Base-by-base conservation (phyloP, 2,888 invertebrate genomes). In the Athalia circularis region DNA sequence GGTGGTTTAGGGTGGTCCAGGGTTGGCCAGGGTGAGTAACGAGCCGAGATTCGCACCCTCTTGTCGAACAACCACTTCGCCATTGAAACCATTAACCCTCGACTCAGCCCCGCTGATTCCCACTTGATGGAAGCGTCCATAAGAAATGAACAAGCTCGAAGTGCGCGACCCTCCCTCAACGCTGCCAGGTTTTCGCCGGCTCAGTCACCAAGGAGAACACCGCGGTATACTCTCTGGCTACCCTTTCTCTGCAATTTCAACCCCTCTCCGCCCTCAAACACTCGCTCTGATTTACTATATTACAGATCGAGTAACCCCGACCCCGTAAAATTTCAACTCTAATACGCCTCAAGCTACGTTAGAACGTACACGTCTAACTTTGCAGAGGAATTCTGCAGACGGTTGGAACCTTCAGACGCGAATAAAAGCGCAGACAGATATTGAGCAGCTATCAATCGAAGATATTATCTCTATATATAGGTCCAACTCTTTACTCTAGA, bases 51-150 rank as follows among this genome's bases (percentile, higher is more conserved):
- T 75, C 75, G 75, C 75, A 75, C 75, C 75, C 75, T 75, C 75
- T 75, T 75, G 75, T 75, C 75, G 75, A 75, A 75, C 75, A 75
- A 75, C 75, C 75, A 75, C 62, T 75, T 75, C 43, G 75, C 75
- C 75, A 75, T 75, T 75, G 75, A 75, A 75, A 75, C 75, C 75
- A 75, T 75, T 75, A 75, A 75, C 75, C 75, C 75, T 75, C 75
- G 75, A 75, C 75, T 75, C 75, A 75, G 75, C 75, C 75, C 62
- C 75, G 75, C 75, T 75, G 75, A 75, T 75, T 75, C 50, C 64
- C 75, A 75, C 75, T 75, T 75, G 75, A 75, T 75, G 75, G 75
- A 75, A 75, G 75, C 75, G 75, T 75, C 75, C 75, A 75, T 75
- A 75, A 75, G 61, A 75, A 75, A 75, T 75, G 75, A 75, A 75